A percentile compares a stretch with the other conserved stretches of the same genome.
phyloP scores from a whole-genome alignment of 2,888 invertebrate genomes.

The Antheraea assamensis region DNA sequence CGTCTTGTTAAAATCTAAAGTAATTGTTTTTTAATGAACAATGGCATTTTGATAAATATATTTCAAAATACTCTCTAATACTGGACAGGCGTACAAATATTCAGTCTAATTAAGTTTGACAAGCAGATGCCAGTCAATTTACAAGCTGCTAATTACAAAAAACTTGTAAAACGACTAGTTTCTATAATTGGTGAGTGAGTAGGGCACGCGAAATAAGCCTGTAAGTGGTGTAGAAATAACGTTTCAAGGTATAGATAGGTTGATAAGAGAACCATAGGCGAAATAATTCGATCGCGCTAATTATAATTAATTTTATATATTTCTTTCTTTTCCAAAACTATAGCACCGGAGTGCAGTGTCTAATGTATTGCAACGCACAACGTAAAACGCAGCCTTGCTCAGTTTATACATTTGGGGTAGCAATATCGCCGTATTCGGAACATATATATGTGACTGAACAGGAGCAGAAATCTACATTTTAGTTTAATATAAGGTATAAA shows the following conservation, averaged over 20 bases:
- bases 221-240: conserved; percentile 56
- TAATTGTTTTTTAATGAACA: background rate
- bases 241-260: conserved; percentile 44
- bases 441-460: no score
- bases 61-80: background rate
- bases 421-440: no score
- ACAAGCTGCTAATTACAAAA: conserved; percentile 64
- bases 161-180: conserved; percentile 66
- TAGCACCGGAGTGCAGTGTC: no score
- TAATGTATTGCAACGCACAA: no score
- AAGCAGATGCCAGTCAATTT: conserved; percentile 60
- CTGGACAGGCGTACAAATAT: background rate
- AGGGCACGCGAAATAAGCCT: conserved; percentile 60
- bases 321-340: background rate
- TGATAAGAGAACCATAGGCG: conserved; percentile 24
- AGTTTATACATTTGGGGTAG: no score
- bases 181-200: conserved; percentile 61
- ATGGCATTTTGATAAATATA: background rate
- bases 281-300: conserved; percentile 48
- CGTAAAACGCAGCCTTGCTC: no score
- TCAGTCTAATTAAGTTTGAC: background rate
- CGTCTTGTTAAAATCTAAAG: background rate
- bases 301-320: conserved; percentile 15
- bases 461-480: no score
- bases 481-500: no score